Conservation (phyloP, 2,797 vertebrate genomes). For the Phrynocephalus vlangalii region DNA sequence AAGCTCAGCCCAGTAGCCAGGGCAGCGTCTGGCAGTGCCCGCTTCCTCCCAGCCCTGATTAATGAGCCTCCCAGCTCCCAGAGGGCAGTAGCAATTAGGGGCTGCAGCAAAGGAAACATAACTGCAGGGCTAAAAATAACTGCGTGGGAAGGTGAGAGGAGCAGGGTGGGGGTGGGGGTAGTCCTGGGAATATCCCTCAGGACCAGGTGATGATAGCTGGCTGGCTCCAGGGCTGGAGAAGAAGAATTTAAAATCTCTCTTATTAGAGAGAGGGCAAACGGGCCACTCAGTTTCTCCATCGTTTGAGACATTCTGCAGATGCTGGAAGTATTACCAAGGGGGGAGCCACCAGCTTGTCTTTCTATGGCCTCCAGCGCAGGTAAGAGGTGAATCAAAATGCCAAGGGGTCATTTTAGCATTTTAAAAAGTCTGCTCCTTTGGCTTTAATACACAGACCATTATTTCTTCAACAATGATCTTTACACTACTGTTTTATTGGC, state of each 20-base stretch:
- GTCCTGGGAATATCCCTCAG: neutral
- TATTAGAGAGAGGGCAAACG: neutral
- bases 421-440: neutral
- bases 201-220: neutral
- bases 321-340: neutral
- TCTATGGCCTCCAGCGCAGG: too few species aligned
- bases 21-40: neutral
- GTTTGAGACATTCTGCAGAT: neutral
- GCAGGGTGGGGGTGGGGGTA: neutral
- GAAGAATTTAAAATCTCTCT: neutral
- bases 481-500: neutral
- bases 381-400: neutral
- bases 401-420: neutral
- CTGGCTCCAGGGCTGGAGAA: neutral
- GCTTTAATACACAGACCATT: neutral
- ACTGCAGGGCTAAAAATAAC: conserved; percentile 46
- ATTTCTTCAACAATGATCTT: neutral
- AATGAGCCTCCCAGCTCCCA: conserved; percentile 22
- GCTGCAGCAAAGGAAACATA: neutral
- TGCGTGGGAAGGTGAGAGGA: too few species aligned
- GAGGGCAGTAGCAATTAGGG: conserved; percentile 18
- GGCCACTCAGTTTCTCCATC: neutral
- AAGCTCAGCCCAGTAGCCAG: neutral
- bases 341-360: neutral
- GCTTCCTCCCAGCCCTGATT: conserved; percentile 13